phyloP scores from a whole-genome alignment of 2,113 vertebrate species.

The Myrmophylax atrothorax region DNA sequence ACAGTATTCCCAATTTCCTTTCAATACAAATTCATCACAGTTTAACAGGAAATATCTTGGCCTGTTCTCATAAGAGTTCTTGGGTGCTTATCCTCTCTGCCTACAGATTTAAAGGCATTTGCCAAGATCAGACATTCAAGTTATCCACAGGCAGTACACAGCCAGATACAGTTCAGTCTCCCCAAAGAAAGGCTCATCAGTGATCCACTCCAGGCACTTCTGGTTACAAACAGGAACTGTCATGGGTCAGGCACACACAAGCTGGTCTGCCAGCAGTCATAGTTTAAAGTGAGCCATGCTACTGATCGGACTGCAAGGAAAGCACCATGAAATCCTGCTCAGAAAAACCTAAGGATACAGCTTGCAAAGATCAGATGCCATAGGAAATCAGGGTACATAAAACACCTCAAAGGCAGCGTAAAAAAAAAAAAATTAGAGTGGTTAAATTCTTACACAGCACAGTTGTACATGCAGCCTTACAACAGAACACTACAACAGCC shows the following conservation, averaged over 20 bases:
- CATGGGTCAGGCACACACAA: rapidly evolving
- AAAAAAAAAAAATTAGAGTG: neutral
- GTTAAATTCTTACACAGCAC: neutral
- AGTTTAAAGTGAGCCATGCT: neutral
- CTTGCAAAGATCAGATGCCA: too few species aligned
- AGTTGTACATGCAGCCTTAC: neutral
- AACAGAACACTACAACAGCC: neutral
- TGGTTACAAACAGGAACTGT: neutral
- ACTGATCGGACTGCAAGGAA: neutral
- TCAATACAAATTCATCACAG: neutral
- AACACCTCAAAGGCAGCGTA: neutral
- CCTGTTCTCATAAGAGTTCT: neutral
- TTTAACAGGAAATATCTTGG: neutral
- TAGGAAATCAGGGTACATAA: neutral
- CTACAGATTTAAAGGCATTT: neutral
- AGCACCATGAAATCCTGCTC: neutral
- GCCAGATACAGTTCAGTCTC: neutral
- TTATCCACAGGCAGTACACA: neutral
- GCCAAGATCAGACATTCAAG: neutral
- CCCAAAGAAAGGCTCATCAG: neutral
- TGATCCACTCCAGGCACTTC: neutral
- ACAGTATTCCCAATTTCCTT: too few species aligned
- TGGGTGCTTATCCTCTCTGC: neutral
- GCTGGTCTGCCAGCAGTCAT: neutral
- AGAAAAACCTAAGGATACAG: neutral